Conservation (phyloP, 2,797 vertebrate genomes). For the Aulostomus chinensis region DNA sequence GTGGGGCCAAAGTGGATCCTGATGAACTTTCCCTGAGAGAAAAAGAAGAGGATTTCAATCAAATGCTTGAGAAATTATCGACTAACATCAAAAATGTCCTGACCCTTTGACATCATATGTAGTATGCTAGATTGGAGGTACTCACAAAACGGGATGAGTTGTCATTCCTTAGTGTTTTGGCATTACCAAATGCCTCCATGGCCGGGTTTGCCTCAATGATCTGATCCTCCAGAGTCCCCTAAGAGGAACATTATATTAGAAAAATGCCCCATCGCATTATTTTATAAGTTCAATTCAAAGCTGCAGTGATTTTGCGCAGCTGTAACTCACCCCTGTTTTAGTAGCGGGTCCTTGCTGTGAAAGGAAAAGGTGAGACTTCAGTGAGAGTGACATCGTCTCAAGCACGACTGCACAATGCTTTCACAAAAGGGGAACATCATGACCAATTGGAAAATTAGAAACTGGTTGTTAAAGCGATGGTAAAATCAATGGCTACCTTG, state of each 20-base stretch:
- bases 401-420: neutral
- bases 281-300: too few species aligned
- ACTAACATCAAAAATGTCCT: neutral
- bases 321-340: slow-evolving; percentile 74
- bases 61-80: neutral
- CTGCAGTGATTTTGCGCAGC: too few species aligned
- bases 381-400: slow-evolving; percentile 18
- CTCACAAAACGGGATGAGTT: slow-evolving; percentile 96
- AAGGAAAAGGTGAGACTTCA: slow-evolving; percentile 15
- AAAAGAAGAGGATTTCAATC: neutral
- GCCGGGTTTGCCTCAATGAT: slow-evolving; percentile 96
- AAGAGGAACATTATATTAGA: neutral
- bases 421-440: slow-evolving; percentile 40
- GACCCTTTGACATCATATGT: too few species aligned
- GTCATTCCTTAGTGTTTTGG: slow-evolving; percentile 94
- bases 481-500: slow-evolving; percentile 36
- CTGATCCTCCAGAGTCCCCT: slow-evolving; percentile 96
- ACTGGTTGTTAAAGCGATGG: slow-evolving; percentile 47
- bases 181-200: slow-evolving; percentile 95
- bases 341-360: slow-evolving; percentile 63
- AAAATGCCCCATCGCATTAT: too few species aligned
- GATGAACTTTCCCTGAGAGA: slow-evolving; percentile 91
- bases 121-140: slow-evolving; percentile 19
- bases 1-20: slow-evolving; percentile 93
- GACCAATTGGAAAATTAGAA: slow-evolving; percentile 43